Conservation (phyloP, 2,797 vertebrate species). For the Tokudaia tokunoshimensis region DNA sequence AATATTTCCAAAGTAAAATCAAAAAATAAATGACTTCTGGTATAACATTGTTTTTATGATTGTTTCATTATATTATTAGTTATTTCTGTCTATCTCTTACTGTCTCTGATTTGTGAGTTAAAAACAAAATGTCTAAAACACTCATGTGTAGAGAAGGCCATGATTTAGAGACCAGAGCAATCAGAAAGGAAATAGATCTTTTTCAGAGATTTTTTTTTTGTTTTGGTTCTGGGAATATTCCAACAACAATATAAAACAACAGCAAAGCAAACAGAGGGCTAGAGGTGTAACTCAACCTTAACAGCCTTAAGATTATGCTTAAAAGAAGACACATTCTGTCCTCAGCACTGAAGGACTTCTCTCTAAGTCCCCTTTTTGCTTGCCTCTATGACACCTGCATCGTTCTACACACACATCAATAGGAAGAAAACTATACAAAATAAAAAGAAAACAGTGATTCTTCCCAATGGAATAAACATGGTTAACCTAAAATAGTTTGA, state of each 20-base stretch:
- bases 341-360: neutral
- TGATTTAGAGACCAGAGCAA: neutral
- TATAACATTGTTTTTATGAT: neutral
- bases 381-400: neutral
- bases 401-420: neutral
- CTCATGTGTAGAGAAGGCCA: neutral
- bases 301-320: neutral
- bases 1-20: neutral
- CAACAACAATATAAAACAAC: neutral
- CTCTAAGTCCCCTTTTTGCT: neutral
- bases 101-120: neutral
- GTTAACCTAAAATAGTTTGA: neutral
- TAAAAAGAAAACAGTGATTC: neutral
- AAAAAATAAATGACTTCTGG: neutral
- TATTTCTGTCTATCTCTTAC: neutral
- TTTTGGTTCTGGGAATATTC: neutral
- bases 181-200: neutral
- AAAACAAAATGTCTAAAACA: neutral
- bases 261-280: neutral
- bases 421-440: neutral
- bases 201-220: neutral
- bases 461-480: neutral
- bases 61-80: neutral
- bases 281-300: neutral
- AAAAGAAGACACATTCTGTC: neutral